A percentile compares a stretch with the other conserved stretches of the same genome.
phyloP scores from a whole-genome alignment of 2,888 invertebrate species.

The Galeruca laticollis region DNA sequence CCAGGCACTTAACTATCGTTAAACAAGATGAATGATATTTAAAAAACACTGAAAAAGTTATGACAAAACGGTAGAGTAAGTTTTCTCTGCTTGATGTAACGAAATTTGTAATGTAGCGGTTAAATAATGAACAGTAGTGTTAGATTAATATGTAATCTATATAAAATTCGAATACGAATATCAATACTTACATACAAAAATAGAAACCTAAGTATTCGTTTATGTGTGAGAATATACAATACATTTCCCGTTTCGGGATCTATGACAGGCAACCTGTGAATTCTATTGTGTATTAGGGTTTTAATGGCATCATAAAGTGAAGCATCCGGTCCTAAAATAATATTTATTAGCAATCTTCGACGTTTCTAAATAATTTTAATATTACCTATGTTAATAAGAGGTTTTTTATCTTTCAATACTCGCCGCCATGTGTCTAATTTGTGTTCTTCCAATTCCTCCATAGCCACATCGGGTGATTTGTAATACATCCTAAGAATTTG shows the following conservation, averaged over 20 bases:
- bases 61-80: too few relatives aligned
- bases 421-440: constrained; percentile 96
- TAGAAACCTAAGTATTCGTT: constrained; percentile 96
- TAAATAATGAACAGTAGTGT: too few relatives aligned
- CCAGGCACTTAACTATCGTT: too few relatives aligned
- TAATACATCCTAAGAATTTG: constrained; percentile 98
- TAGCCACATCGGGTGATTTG: constrained; percentile 90
- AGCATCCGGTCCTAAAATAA: constrained; percentile 79
- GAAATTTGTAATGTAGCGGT: too few relatives aligned
- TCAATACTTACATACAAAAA: constrained; percentile 92
- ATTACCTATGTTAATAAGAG: constrained; percentile 82
- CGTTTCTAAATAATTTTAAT: neutral
- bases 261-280: constrained; percentile 97
- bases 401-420: constrained; percentile 87
- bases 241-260: constrained; percentile 96
- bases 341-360: neutral
- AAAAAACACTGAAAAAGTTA: too few relatives aligned
- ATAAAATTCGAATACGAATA: neutral
- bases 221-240: constrained; percentile 97
- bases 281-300: constrained; percentile 91
- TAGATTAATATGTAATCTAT: too few relatives aligned
- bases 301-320: constrained; percentile 94
- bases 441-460: constrained; percentile 98
- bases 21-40: too few relatives aligned
- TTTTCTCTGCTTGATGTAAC: too few relatives aligned